Conservation (phyloP, 2,113 vertebrate genomes). For the Maccullochella peelii region DNA sequence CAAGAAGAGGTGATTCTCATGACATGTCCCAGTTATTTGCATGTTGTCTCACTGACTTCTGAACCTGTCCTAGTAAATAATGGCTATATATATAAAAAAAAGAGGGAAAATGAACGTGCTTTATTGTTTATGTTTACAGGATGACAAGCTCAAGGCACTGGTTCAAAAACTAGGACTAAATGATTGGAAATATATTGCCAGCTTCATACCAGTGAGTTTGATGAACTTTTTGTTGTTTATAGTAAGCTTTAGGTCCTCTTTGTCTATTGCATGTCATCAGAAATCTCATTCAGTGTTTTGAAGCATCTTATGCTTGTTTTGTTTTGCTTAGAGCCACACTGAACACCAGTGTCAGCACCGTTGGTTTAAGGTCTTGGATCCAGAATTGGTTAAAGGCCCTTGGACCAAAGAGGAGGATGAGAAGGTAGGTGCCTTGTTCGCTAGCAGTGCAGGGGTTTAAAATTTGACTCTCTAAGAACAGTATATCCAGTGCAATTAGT, state of each 20-base stretch:
- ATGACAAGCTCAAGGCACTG: slow-evolving; percentile 90
- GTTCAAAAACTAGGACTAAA: slow-evolving; percentile 90
- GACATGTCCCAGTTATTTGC: not conserved
- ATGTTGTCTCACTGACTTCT: not conserved
- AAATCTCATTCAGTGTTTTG: not conserved
- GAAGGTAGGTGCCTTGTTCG: slow-evolving; percentile 82
- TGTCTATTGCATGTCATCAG: not conserved
- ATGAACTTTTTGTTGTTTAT: not conserved
- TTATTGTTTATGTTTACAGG: slow-evolving; percentile 81
- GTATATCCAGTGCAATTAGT: not conserved
- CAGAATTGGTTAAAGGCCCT: slow-evolving; percentile 95
- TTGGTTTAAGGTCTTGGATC: slow-evolving; percentile 96
- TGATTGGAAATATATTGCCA: slow-evolving; percentile 95
- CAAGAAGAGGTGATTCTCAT: slow-evolving; percentile 89
- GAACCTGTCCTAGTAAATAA: not conserved
- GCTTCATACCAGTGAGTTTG: slow-evolving; percentile 90
- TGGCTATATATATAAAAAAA: not conserved
- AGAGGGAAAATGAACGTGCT: not conserved
- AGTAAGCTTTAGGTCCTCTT: fast-evolving
- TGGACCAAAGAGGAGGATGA: slow-evolving; percentile 99
- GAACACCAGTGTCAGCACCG: slow-evolving; percentile 98
- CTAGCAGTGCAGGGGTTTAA: not conserved
- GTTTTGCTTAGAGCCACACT: slow-evolving; percentile 87
- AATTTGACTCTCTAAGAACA: not conserved
- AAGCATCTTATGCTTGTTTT: not conserved